Evolutionary conservation across 2,113 vertebrate species (phyloP).

Genomic region (Peromyscus leucopus): DNA sequence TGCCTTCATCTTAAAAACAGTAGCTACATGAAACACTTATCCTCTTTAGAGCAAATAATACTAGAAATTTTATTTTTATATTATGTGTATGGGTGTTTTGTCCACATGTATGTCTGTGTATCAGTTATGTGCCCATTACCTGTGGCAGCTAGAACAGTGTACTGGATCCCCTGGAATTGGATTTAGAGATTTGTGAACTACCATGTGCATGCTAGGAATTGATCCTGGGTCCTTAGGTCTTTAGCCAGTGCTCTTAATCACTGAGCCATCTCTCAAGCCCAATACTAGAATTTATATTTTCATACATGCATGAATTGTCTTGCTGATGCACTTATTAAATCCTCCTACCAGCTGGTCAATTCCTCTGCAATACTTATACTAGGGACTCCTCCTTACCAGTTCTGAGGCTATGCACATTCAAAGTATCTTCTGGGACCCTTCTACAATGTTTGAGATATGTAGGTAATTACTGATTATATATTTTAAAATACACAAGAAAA

Average conservation of each 20-base stretch:
- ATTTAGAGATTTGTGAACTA: not conserved
- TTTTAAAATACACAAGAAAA: slow-evolving; percentile 2
- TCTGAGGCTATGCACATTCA: not conserved
- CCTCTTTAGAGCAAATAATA: not conserved
- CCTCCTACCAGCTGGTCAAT: not conserved
- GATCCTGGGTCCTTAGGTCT: not conserved
- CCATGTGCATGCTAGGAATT: not conserved
- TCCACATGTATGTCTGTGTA: not conserved
- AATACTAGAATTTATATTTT: not conserved
- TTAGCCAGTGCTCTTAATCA: not conserved
- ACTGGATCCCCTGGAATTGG: not conserved
- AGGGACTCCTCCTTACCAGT: not conserved
- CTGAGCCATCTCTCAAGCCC: not conserved
- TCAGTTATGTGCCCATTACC: not conserved
- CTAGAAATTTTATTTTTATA: not conserved
- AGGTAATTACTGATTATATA: not conserved
- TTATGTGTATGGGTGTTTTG: not conserved
- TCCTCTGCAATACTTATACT: not conserved
- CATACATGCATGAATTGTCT: not conserved
- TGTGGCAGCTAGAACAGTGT: not conserved
- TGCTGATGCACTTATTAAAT: slow-evolving; percentile 14
- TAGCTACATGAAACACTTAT: not conserved
- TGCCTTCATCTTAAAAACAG: slow-evolving; percentile 6
- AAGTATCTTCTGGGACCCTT: not conserved
- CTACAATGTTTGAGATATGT: not conserved